Base-by-base conservation (phyloP, 2,797 vertebrate species). In the Sebastes nivosus region DNA sequence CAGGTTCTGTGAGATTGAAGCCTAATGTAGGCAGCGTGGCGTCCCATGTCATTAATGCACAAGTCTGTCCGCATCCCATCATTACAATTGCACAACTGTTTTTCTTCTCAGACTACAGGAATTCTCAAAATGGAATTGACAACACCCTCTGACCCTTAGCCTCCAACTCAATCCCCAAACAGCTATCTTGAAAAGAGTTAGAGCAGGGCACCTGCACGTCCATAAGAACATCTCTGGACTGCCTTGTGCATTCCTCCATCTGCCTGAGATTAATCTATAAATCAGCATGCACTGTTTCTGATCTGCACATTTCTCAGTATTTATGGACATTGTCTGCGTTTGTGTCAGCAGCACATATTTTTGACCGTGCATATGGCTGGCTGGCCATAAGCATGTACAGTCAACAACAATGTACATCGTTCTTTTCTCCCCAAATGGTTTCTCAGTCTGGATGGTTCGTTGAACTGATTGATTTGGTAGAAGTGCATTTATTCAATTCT, bases 131-230 rank as follows among this genome's bases (percentile, higher is more conserved):
- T 61, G n/a, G 5, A 84, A 75, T 9, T 70, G 79, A 77, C 82
- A 83, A 74, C 80, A 65, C 77, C 63, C 71, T 81, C 61, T 79
- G 86, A 90, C 81, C 81, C 89, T 83, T 66, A 81, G 78, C 79
- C 82, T 87, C 74, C 85, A 81, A 77, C 75, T 87, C 77, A 83
- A 18, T 79, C 76, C 75, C 59, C 61, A 25, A 55, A 36, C 50
- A 80, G 77, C 50, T 68, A 25, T 84, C 10, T 57, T 55, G 54
- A 76, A 80, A 68, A 61, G 69, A 80, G 86, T 79, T 42, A 60
- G 55, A 63, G 76, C 79, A 67, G 24, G 24, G 24, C 24, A 24
- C 24, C 24, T 24, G 89, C 79, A 75, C 3, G 11, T 84, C 73
- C 42, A 77, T 64, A 50, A 70, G 79, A 82, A 69, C 74, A 63